phyloP scores from a whole-genome alignment of 2,888 invertebrate species.

The Parascotia fuliginaria region DNA sequence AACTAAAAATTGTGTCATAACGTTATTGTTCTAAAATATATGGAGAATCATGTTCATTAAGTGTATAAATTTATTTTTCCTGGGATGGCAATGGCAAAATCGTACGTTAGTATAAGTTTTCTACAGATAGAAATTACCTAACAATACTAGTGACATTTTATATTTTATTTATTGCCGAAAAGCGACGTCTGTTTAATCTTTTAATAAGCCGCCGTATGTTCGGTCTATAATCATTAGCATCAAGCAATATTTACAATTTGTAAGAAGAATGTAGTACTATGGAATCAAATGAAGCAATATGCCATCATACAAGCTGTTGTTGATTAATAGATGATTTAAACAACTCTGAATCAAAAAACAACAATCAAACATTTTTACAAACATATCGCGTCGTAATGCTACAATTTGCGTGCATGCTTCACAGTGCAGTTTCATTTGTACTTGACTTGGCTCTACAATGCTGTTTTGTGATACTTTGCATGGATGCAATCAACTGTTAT shows the following conservation, averaged over 20 bases:
- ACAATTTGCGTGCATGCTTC: background rate
- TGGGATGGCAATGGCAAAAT: too few relatives aligned
- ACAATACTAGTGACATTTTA: too few relatives aligned
- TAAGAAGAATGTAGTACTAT: slow-evolving; percentile 23
- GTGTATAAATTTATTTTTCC: too few relatives aligned
- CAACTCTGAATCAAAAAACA: background rate
- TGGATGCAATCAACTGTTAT: background rate
- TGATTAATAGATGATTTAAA: background rate
- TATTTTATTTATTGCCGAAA: too few relatives aligned
- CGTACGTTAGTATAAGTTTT: too few relatives aligned
- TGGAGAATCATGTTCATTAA: too few relatives aligned
- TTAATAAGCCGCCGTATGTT: too few relatives aligned
- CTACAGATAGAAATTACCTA: too few relatives aligned
- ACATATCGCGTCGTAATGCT: background rate
- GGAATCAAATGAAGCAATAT: background rate
- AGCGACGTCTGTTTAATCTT: too few relatives aligned
- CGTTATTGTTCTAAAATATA: too few relatives aligned
- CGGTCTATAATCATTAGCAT: too few relatives aligned
- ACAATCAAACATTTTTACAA: background rate
- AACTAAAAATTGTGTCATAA: slow-evolving; percentile 61
- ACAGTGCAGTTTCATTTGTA: background rate
- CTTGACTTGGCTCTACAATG: background rate
- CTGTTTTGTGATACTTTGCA: background rate
- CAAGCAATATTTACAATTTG: slow-evolving; percentile 44
- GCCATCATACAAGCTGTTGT: background rate